Base-by-base conservation (phyloP, 2,888 invertebrate species). In the Drosophila nr. perissopoda region DNA sequence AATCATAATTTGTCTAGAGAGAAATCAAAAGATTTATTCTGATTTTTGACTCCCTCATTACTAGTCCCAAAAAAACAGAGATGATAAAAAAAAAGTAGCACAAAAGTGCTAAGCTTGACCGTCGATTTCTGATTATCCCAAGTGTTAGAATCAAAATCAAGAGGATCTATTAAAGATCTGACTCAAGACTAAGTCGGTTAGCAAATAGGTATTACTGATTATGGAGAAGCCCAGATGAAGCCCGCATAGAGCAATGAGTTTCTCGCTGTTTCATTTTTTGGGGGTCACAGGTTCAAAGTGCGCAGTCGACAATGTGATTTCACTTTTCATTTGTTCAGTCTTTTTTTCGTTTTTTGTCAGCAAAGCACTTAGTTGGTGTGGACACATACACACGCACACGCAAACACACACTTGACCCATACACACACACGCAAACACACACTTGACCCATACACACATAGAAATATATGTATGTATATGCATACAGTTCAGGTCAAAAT, bases 221-320 rank as follows among this genome's bases (percentile, higher is more conserved):
- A 8, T 25, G 8, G 21, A 25, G 45, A 8, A 45, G 16, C 21
- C 7, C 4, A 42, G 21, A 42, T 11, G 0, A 42, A 11, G 21
- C 11, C 11, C 42, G 5, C 11, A 6, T 2, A 11, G 11, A 42
- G 42, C 42, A 11, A 21, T 8, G 8, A 45, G 25, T 29, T 29
- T 51, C 18, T n/a, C 51, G 27, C n/a, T 51, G 10, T 40, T 2
- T 42, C 33, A 27, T 18, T 18, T 18, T 45, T 38, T 36, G 8
- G n/a, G 62, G 73, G 77, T 77, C 74, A 77, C 3, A 54, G 73
- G 76, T 77, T 76, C 66, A 77, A 76, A 76, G 68, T 62, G 72
- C 45, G 57, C 60, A 53, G 29, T 33, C 60, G 54, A 59, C 65
- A 27, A 57, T 68, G 40, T 63, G 78, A 70, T 79, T 79, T 79